Evolutionary conservation across 2,888 invertebrate genomes (phyloP).

Genomic region (Pterobdella sp.): DNA sequence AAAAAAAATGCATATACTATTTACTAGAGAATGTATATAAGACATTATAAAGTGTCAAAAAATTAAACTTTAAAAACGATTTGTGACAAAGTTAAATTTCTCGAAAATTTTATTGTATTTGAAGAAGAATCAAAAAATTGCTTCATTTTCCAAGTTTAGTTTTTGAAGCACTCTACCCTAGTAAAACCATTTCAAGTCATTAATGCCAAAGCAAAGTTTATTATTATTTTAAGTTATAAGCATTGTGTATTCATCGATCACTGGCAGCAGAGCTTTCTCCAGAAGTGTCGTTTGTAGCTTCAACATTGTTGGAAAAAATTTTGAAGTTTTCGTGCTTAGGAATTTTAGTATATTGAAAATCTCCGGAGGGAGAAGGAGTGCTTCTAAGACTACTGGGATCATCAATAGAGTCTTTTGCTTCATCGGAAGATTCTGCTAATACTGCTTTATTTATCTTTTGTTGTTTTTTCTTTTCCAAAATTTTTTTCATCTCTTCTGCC

Average conservation of each 20-base stretch:
- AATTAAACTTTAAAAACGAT: no score
- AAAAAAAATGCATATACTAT: no score
- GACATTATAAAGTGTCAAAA: no score
- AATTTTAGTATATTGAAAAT: background rate
- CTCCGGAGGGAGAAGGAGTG: constrained; percentile 27
- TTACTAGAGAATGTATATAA: no score
- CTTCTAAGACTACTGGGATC: background rate
- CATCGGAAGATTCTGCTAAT: constrained; percentile 13
- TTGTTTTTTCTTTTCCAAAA: background rate
- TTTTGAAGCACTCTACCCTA: no score
- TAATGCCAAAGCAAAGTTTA: no score
- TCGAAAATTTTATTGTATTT: no score
- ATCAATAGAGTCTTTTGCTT: background rate
- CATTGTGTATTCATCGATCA: background rate
- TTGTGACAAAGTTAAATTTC: no score
- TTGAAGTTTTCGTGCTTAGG: background rate
- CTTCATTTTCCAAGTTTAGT: no score
- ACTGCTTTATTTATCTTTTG: constrained; percentile 6
- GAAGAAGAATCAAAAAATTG: no score
- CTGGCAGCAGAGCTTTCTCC: background rate
- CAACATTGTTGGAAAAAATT: background rate
- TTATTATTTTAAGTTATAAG: no score
- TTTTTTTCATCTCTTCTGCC: constrained; percentile 30
- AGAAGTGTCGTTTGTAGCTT: background rate
- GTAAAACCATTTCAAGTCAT: no score